A percentile compares a stretch with the other conserved stretches of the same genome.
Conservation (phyloP, 2,113 vertebrate genomes). For the Climacteris rufus region DNA sequence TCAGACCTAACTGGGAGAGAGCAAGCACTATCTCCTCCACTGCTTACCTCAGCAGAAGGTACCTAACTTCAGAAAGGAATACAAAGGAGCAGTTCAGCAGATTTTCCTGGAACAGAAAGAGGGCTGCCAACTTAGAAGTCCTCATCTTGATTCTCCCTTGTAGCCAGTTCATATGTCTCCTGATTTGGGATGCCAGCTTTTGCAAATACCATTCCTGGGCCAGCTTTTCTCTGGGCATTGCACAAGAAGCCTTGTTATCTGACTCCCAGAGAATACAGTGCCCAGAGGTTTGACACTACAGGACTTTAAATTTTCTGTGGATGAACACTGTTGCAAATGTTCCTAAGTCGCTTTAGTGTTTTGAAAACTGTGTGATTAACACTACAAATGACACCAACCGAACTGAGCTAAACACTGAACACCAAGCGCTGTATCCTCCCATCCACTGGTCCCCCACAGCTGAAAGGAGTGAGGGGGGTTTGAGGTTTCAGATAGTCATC, state of each 20-base stretch:
- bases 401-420: not conserved
- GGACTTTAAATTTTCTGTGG: not conserved
- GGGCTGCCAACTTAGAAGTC: not conserved
- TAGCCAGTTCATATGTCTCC: not conserved
- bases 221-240: not conserved
- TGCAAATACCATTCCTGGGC: not conserved
- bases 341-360: not conserved
- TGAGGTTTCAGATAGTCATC: not conserved
- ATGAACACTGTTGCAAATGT: not conserved
- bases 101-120: not conserved
- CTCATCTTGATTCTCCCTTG: not conserved
- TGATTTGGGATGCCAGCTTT: not conserved
- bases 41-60: not conserved
- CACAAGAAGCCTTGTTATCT: not conserved
- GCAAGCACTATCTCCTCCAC: not conserved
- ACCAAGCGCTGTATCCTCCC: not conserved
- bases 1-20: not conserved
- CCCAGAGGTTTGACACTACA: not conserved
- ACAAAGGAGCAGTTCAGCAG: not conserved
- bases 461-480: not conserved
- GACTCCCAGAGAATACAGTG: not conserved
- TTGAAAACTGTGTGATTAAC: not conserved
- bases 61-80: not conserved
- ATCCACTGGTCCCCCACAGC: not conserved
- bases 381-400: not conserved